These are phyloP conservation scores for Paragorgia papillata DNA, from an alignment of 92 coral and sea anemone genomes.

Conservation along the genomic window DNA sequence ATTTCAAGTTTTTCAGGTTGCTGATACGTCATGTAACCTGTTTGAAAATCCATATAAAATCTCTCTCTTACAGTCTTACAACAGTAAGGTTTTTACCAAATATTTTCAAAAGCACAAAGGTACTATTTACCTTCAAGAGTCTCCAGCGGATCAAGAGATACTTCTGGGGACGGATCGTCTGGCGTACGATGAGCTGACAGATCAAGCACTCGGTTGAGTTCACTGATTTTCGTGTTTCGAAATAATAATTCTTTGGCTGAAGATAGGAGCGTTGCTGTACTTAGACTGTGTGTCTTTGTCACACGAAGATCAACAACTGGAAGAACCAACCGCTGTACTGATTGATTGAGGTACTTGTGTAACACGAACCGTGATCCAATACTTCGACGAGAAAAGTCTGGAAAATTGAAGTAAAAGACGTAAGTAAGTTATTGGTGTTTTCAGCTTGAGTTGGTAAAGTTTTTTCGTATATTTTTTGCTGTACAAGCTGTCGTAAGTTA, in stretches of 20 bases:
- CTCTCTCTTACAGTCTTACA: too few relatives aligned
- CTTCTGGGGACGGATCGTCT: slow-evolving; percentile 80
- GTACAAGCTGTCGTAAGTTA: too few relatives aligned
- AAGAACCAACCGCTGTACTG: slow-evolving; percentile 78
- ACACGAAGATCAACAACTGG: slow-evolving; percentile 87
- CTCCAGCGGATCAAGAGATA: slow-evolving; percentile 92
- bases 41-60: too few relatives aligned
- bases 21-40: too few relatives aligned
- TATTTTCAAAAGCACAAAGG: background rate
- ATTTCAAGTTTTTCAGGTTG: too few relatives aligned
- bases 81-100: too few relatives aligned
- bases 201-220: slow-evolving; percentile 86
- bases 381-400: slow-evolving; percentile 75
- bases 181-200: slow-evolving; percentile 83
- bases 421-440: background rate
- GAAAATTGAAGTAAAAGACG: background rate
- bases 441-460: too few relatives aligned
- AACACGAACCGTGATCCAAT: slow-evolving; percentile 89
- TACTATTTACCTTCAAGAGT: slow-evolving; percentile 76
- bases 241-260: slow-evolving; percentile 80
- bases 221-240: slow-evolving; percentile 88
- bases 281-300: slow-evolving; percentile 62
- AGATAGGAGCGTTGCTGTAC: slow-evolving; percentile 78
- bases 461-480: too few relatives aligned
- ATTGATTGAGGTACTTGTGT: slow-evolving; percentile 80